Conservation (phyloP, 2,888 invertebrate genomes). For the Listrodromus nycthemerus region DNA sequence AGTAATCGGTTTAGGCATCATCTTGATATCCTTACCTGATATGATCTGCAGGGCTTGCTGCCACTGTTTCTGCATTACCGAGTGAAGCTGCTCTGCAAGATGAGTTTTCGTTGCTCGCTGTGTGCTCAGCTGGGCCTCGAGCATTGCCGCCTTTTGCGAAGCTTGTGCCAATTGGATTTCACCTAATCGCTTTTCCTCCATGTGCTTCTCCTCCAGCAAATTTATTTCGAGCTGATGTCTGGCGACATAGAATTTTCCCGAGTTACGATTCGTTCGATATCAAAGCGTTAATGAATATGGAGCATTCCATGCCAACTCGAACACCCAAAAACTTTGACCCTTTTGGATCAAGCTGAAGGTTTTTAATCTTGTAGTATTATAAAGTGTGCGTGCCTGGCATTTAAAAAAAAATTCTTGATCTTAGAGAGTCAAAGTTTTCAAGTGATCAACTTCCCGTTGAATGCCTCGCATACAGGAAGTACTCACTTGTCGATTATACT, state of each 20-base stretch:
- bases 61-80: slow-evolving; percentile 93
- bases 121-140: slow-evolving; percentile 87
- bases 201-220: slow-evolving; percentile 91
- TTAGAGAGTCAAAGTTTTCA: no score
- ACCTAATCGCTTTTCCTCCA: slow-evolving; percentile 91
- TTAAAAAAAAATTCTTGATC: no score
- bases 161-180: slow-evolving; percentile 90
- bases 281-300: background rate
- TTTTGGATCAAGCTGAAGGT: no score
- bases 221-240: slow-evolving; percentile 91
- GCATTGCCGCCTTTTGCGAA: slow-evolving; percentile 88
- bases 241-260: slow-evolving; percentile 67
- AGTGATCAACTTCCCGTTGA: background rate
- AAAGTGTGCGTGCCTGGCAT: no score
- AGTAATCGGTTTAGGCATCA: background rate
- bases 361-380: no score
- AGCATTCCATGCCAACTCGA: no score
- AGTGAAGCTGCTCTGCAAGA: slow-evolving; percentile 91
- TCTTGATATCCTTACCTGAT: slow-evolving; percentile 78
- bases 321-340: no score
- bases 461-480: background rate
- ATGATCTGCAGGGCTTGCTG: slow-evolving; percentile 90
- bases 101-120: slow-evolving; percentile 87
- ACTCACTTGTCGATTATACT: slow-evolving; percentile 89
- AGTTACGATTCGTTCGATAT: slow-evolving; percentile 28